Percentiles rank a stretch among this genome's conserved stretches.
phyloP scores from a whole-genome alignment of 2,888 invertebrate genomes.

The Harpalus rufipes region DNA sequence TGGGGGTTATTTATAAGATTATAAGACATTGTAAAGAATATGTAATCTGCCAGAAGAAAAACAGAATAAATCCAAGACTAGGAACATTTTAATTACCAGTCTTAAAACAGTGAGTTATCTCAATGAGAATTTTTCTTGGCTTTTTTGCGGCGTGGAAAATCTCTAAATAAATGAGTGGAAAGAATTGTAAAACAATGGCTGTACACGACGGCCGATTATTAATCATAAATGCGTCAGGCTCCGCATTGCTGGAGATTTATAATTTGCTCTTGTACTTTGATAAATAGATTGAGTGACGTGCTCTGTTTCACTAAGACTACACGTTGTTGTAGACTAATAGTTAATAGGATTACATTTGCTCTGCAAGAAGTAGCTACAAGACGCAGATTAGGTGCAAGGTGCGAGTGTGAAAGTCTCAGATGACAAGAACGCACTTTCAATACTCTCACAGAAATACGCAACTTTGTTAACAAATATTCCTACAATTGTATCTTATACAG shows the following conservation, averaged over 20 bases:
- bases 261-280: conserved; percentile 65
- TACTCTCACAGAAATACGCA: background rate
- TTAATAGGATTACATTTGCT: conserved; percentile 64
- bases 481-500: background rate
- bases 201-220: conserved; percentile 61
- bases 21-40: background rate
- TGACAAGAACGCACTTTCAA: background rate
- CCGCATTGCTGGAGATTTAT: conserved; percentile 49
- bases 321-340: conserved; percentile 42
- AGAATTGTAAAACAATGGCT: conserved; percentile 63
- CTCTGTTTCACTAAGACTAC: conserved; percentile 60
- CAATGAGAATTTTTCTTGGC: conserved; percentile 31
- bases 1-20: background rate
- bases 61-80: background rate
- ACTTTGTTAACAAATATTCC: background rate
- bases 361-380: background rate
- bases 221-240: conserved; percentile 59
- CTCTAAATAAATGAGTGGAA: conserved; percentile 63
- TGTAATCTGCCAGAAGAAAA: conserved; percentile 16
- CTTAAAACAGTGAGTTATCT: conserved; percentile 50
- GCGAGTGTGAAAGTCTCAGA: conserved; percentile 10
- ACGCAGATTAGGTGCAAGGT: conserved; percentile 3
- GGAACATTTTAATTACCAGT: conserved; percentile 45
- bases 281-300: conserved; percentile 66
- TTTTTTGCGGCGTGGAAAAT: conserved; percentile 56